Conservation (phyloP, 2,113 vertebrate genomes). For the Archocentrus centrarchus region DNA sequence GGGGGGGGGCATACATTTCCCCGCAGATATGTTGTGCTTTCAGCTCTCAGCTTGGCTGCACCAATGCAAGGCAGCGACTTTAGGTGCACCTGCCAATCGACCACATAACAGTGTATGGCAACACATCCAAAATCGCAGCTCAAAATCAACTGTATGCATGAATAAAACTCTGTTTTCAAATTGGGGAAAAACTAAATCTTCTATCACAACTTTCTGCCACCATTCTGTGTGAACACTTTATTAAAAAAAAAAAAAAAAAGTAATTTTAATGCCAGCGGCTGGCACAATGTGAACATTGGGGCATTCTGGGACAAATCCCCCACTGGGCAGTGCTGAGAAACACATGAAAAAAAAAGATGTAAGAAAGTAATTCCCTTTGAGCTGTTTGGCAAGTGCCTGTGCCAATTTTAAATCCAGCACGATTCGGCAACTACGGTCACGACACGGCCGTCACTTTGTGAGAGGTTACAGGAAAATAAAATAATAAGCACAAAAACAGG, state of each 20-base stretch:
- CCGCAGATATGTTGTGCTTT: neutral
- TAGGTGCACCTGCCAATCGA: neutral
- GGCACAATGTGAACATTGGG: neutral
- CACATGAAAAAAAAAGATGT: conserved; percentile 2
- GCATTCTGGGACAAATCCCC: conserved; percentile 14
- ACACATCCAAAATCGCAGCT: neutral
- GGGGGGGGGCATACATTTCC: neutral
- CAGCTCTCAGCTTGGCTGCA: neutral
- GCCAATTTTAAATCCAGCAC: conserved; percentile 1
- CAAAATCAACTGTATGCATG: neutral
- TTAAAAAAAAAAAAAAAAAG: neutral
- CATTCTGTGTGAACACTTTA: neutral
- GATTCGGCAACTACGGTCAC: neutral
- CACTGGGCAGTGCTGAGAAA: neutral
- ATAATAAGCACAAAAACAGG: neutral
- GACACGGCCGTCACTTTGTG: neutral
- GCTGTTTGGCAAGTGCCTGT: conserved; percentile 3
- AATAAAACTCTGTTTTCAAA: neutral
- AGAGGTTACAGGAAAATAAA: neutral
- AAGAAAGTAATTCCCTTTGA: conserved; percentile 10
- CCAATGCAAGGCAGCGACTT: neutral
- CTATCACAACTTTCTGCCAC: neutral
- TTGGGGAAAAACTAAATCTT: too few relatives aligned
- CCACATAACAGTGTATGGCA: neutral
- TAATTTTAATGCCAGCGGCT: neutral